Base-by-base conservation (phyloP, 2,888 invertebrate species). In the Bembecia ichneumoniformis region DNA sequence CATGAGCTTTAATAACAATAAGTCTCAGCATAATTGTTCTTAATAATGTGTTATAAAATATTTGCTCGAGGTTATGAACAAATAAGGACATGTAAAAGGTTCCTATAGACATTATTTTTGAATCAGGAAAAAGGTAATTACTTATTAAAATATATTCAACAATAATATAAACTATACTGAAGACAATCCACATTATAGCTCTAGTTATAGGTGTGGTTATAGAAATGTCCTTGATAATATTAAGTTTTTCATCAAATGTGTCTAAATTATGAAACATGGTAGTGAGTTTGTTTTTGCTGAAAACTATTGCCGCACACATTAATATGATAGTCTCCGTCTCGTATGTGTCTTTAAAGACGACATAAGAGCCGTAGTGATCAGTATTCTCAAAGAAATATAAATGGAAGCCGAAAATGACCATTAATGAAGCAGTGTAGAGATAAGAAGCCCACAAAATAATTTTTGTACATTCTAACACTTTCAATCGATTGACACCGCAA, bases 31-130 rank as follows among this genome's bases (percentile, higher is more conserved):
- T 63, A 52, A 80, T 65, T 16, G 61, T 59, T 48, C 64, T 55
- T 0, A 81, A 56, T 17, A 78, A 53, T 4, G 67, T 52, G 3
- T 72, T 66, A 46, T 70, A 71, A 35, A 79, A 66, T 9, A 75
- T 51, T 28, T 68, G 73, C 49, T 82, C 82, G 17, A 57, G 58
- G 48, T 82, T 81, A 47, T 76, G 78, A 0, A 65, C 57, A 5
- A 71, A 14, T n/a, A 28, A 46, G 11, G 28, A 11, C n/a, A 46
- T 11, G 28, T 46, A 28, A 2, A 46, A 15, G 3, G 16, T 20
- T 13, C 1, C 14, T 34, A 28, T 9, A 46, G 46, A 40, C 11
- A 14, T 40, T 2, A 13, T 3, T 7, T 14, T n/a, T 13, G 14
- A 40, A 14, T 40, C 13, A 11, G 2, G 13, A 3, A 40, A 40